Conservation (phyloP, 2,888 invertebrate species). For the Eupithecia dodoneata region DNA sequence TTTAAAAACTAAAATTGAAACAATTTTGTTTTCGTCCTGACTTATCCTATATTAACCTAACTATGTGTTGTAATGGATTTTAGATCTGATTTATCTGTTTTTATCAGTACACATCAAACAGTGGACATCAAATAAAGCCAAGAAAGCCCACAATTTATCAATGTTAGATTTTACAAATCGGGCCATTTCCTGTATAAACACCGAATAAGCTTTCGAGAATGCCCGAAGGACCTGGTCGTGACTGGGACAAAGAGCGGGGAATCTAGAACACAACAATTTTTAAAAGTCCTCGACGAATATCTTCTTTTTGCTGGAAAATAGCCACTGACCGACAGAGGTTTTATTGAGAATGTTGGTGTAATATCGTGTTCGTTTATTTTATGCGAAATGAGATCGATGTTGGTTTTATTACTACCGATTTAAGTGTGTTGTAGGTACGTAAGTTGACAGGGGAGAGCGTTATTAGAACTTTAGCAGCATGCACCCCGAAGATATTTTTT, state of each 20-base stretch:
- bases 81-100: conserved; percentile 3
- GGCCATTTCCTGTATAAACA: conserved; percentile 45
- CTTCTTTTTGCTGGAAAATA: conserved; percentile 47
- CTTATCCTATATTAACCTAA: too few relatives aligned
- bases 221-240: conserved; percentile 63
- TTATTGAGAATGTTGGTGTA: conserved; percentile 42
- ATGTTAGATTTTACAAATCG: conserved; percentile 36
- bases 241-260: conserved; percentile 67
- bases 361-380: conserved; percentile 37
- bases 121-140: conserved; percentile 14
- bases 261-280: conserved; percentile 67
- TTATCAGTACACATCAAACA: conserved; percentile 25
- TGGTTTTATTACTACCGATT: not conserved
- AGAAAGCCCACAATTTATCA: conserved; percentile 30
- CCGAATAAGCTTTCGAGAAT: conserved; percentile 53
- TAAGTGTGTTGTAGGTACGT: not conserved
- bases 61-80: not conserved
- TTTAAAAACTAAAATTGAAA: not conserved
- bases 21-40: too few relatives aligned
- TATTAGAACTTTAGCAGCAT: not conserved
- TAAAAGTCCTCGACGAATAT: conserved; percentile 58
- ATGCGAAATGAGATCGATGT: conserved; percentile 34
- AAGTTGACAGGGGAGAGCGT: not conserved
- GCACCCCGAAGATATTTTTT: not conserved
- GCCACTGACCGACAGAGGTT: conserved; percentile 30